phyloP scores from a whole-genome alignment of 2,113 vertebrate genomes.

The Theristicus caerulescens region DNA sequence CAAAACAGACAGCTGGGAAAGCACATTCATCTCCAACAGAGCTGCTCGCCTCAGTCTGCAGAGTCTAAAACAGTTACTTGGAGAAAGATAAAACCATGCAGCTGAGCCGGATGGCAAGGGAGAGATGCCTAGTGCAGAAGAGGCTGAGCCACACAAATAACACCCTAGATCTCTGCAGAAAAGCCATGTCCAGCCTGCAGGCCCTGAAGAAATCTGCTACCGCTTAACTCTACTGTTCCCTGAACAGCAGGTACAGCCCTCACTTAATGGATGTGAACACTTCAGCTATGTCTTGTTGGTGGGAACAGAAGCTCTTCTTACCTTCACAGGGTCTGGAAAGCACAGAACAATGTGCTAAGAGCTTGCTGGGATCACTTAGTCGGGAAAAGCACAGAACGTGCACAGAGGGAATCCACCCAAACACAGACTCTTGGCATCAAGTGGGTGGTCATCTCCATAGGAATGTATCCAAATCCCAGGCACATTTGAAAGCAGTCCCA shows the following conservation, averaged over 20 bases:
- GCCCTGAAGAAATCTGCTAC: not conserved
- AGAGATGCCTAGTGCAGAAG: not conserved
- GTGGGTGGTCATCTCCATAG: not conserved
- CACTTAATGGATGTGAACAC: not conserved
- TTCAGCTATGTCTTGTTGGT: not conserved
- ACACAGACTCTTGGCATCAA: not conserved
- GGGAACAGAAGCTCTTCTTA: not conserved
- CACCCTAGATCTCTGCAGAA: not conserved
- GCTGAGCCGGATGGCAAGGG: accelerated
- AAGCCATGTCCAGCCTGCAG: not conserved
- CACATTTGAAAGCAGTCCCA: not conserved
- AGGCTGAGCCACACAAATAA: not conserved
- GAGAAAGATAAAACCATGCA: not conserved
- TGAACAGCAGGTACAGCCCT: not conserved
- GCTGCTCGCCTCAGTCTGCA: not conserved
- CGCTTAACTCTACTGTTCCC: not conserved
- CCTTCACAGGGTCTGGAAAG: not conserved
- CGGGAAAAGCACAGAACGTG: not conserved
- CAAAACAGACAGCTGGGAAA: not conserved
- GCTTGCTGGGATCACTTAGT: not conserved
- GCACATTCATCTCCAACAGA: not conserved
- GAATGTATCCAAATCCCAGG: not conserved
- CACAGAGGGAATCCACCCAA: not conserved
- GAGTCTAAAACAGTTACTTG: not conserved
- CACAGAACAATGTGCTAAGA: not conserved